Conservation (phyloP, 2,113 vertebrate genomes). For the Silurus asotus region DNA sequence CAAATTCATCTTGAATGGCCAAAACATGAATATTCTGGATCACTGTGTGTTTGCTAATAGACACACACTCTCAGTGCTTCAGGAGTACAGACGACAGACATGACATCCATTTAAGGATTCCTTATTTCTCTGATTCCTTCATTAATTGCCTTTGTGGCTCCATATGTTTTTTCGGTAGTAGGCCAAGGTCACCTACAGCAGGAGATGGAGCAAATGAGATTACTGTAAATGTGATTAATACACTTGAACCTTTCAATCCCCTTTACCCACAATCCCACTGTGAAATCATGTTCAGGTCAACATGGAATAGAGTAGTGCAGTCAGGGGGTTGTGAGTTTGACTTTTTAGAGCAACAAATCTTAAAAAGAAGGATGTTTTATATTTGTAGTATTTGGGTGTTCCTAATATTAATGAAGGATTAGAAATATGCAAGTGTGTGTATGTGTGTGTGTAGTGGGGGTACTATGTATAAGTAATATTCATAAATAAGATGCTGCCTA, state of each 20-base stretch:
- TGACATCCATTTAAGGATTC: slow-evolving; percentile 31
- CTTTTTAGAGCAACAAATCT: too few relatives aligned
- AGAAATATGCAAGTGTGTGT: slow-evolving; percentile 31
- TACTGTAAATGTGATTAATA: not conserved
- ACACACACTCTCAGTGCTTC: slow-evolving; percentile 53
- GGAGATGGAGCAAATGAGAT: slow-evolving; percentile 7
- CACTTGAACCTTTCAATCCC: not conserved
- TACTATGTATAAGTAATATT: not conserved
- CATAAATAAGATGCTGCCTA: not conserved
- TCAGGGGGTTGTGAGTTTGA: slow-evolving; percentile 50
- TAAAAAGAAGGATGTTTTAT: too few relatives aligned
- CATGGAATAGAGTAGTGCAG: not conserved
- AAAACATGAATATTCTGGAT: slow-evolving; percentile 53
- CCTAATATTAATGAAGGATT: too few relatives aligned
- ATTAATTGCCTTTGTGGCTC: not conserved
- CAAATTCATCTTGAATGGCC: slow-evolving; percentile 48
- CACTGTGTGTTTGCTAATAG: slow-evolving; percentile 44
- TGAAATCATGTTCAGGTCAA: not conserved
- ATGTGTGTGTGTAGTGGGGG: slow-evolving; percentile 30
- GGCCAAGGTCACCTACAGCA: not conserved
- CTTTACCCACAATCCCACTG: not conserved
- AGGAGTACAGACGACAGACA: slow-evolving; percentile 49
- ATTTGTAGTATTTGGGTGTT: slow-evolving; percentile 47
- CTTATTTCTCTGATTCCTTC: not conserved
- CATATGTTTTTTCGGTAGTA: not conserved